phyloP scores from a whole-genome alignment of 2,888 invertebrate species.

The Leptinotarsa tumamoca region DNA sequence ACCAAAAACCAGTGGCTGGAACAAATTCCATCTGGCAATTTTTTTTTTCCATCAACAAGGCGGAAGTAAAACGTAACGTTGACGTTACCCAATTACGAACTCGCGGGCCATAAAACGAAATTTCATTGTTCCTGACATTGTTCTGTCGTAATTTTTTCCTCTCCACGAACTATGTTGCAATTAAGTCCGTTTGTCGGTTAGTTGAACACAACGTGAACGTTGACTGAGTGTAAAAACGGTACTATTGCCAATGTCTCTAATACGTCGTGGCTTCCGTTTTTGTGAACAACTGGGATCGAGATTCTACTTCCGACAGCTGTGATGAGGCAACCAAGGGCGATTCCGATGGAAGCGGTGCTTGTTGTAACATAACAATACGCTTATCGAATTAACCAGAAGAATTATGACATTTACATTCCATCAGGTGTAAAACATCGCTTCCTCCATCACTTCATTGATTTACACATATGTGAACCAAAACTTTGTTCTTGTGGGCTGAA shows the following conservation, averaged over 20 bases:
- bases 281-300: neutral
- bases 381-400: neutral
- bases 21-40: neutral
- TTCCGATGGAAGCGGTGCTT: neutral
- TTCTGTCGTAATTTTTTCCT: constrained; percentile 22
- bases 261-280: constrained; percentile 20
- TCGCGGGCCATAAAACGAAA: constrained; percentile 12
- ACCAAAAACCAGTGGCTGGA: neutral
- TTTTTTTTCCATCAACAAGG: neutral
- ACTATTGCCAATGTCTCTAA: neutral
- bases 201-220: constrained; percentile 26
- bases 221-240: constrained; percentile 29
- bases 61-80: constrained; percentile 17
- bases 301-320: constrained; percentile 10
- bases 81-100: constrained; percentile 12
- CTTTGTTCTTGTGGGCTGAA: no score
- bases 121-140: constrained; percentile 22
- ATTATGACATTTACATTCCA: neutral
- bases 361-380: neutral
- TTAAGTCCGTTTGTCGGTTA: constrained; percentile 22
- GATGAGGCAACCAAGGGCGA: neutral
- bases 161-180: constrained; percentile 19
- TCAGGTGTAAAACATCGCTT: no score
- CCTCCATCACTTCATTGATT: no score
- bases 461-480: no score